phyloP scores from a whole-genome alignment of 2,113 vertebrate genomes.

The Megatriorchis doriae region DNA sequence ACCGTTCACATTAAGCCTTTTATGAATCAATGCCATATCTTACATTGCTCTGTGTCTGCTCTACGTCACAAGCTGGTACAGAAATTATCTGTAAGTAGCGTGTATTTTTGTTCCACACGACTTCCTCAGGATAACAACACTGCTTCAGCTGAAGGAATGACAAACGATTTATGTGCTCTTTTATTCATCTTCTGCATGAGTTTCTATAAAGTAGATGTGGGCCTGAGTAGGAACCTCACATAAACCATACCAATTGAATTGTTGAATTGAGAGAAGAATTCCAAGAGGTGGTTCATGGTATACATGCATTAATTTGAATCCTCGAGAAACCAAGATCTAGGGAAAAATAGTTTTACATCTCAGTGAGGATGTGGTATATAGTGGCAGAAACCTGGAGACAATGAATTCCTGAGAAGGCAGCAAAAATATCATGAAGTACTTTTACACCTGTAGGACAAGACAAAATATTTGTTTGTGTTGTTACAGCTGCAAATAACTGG shows the following conservation, averaged over 20 bases:
- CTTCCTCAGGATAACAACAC: not conserved
- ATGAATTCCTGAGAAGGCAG: not conserved
- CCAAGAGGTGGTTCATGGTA: not conserved
- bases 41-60: not conserved
- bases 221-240: not conserved
- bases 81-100: not conserved
- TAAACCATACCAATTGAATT: not conserved
- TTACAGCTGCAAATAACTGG: not conserved
- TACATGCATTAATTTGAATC: not conserved
- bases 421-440: not conserved
- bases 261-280: not conserved
- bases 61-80: not conserved
- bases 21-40: not conserved
- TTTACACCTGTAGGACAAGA: not conserved
- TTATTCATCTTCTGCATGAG: not conserved
- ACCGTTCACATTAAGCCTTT: not conserved
- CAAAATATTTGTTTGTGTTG: not conserved
- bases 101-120: not conserved
- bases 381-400: not conserved
- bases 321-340: not conserved
- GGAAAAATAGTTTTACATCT: not conserved
- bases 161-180: not conserved
- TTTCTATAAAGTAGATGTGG: not conserved
- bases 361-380: not conserved
- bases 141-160: not conserved